Evolutionary conservation across 2,113 vertebrate genomes (phyloP).

Genomic region (Sakesphorus luctuosus): DNA sequence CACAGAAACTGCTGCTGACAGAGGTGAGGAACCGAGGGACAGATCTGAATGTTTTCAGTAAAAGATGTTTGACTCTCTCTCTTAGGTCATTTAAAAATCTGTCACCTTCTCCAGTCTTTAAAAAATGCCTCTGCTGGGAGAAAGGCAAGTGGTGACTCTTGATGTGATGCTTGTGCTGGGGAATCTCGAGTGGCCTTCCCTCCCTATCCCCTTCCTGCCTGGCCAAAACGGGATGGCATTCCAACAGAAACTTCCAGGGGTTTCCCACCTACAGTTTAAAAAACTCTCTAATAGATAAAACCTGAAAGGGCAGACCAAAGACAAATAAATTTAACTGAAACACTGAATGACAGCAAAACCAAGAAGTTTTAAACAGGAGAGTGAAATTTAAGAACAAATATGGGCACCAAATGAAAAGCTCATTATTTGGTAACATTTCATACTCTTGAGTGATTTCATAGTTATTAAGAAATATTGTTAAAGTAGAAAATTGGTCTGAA

Average conservation of each 20-base stretch:
- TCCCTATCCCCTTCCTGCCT: background rate
- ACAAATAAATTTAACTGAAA: background rate
- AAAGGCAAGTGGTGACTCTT: background rate
- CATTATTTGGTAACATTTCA: background rate
- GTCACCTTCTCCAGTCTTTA: background rate
- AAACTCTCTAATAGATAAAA: background rate
- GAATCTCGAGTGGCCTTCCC: background rate
- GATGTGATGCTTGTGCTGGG: background rate
- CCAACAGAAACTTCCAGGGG: background rate
- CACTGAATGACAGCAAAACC: background rate
- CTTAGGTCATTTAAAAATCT: conserved; percentile 5
- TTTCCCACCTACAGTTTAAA: background rate
- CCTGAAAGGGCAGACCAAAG: background rate
- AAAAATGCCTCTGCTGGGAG: background rate
- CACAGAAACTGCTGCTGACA: background rate
- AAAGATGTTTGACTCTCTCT: background rate
- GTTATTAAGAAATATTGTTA: background rate
- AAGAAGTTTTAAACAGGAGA: background rate
- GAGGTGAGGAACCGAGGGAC: background rate
- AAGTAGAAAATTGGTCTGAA: background rate
- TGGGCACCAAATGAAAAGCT: background rate
- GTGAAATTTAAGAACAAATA: background rate
- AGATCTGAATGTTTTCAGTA: background rate
- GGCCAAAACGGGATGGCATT: background rate
- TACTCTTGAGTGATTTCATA: background rate